Percentiles rank a stretch among this genome's conserved stretches.
Evolutionary conservation across 2,888 invertebrate genomes (phyloP).

Genomic region (Dusona sp.): DNA sequence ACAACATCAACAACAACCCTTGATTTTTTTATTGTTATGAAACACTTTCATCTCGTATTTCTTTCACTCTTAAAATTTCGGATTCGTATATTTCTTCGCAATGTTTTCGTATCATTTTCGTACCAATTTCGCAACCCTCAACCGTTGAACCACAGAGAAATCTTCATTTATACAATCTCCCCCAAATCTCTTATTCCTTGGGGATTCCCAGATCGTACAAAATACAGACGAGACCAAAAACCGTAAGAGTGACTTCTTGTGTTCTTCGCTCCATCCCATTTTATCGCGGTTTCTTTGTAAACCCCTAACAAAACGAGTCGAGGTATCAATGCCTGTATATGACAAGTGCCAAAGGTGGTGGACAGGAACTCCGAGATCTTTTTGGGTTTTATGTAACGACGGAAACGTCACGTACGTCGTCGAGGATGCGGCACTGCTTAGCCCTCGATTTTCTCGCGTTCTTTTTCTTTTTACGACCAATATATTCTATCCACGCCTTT

Average conservation of each 20-base stretch:
- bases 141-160: background rate
- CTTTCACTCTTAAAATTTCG: background rate
- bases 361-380: background rate
- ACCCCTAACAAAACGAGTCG: background rate
- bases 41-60: background rate
- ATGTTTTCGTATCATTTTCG: background rate
- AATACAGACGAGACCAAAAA: slow-evolving; percentile 6
- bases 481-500: slow-evolving; percentile 21
- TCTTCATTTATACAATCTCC: background rate
- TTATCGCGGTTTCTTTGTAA: slow-evolving; percentile 36
- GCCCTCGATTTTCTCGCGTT: slow-evolving; percentile 49
- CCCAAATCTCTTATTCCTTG: background rate
- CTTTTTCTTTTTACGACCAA: slow-evolving; percentile 26
- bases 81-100: background rate
- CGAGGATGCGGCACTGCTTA: slow-evolving; percentile 36
- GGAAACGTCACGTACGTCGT: slow-evolving; percentile 61
- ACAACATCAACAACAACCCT: background rate
- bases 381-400: slow-evolving; percentile 56
- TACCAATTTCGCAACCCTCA: background rate
- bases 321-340: slow-evolving; percentile 8
- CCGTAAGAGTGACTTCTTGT: slow-evolving; percentile 40
- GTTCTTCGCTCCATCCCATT: slow-evolving; percentile 25
- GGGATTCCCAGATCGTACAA: background rate
- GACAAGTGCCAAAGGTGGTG: background rate
- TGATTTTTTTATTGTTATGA: background rate